A percentile compares a stretch with the other conserved stretches of the same genome.
Evolutionary conservation across 2,113 vertebrate genomes (phyloP).

Genomic region (Ancistrus triradiatus): DNA sequence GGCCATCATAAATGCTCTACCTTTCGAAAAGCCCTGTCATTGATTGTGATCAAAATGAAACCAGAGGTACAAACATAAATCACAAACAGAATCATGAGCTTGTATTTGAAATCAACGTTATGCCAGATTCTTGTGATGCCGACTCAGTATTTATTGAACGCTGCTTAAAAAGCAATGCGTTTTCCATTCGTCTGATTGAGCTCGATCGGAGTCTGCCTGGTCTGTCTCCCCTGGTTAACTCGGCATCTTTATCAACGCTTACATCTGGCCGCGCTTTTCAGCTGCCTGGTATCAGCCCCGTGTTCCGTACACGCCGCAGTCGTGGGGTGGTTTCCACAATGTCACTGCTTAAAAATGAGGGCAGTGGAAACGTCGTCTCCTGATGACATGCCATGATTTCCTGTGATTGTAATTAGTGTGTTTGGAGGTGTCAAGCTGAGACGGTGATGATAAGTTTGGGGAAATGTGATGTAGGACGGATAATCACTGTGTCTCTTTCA

Average conservation of each 20-base stretch:
- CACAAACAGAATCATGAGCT: background rate
- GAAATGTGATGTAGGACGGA: constrained; percentile 12
- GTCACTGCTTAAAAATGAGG: background rate
- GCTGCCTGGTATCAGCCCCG: background rate
- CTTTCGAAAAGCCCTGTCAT: no score
- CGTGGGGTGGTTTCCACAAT: background rate
- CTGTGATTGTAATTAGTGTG: constrained; percentile 38
- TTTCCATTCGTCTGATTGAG: background rate
- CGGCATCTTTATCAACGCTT: constrained; percentile 2
- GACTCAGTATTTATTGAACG: constrained; percentile 36
- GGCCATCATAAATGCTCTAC: constrained; percentile 8
- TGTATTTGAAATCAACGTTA: background rate
- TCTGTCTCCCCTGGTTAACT: background rate
- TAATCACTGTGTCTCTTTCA: constrained; percentile 27
- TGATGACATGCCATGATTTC: constrained; percentile 14
- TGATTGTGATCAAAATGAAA: no score
- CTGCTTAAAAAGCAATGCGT: constrained; percentile 3
- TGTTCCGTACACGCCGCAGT: background rate
- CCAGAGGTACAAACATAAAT: background rate
- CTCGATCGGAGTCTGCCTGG: constrained; percentile 10
- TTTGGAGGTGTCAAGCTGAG: constrained; percentile 31
- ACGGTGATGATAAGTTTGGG: constrained; percentile 36
- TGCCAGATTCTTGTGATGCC: background rate
- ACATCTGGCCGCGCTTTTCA: background rate
- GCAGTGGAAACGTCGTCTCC: background rate